These are phyloP conservation scores for Virgularia gustaviana DNA, from an alignment of 92 coral and sea anemone species.

Conservation along the genomic window DNA sequence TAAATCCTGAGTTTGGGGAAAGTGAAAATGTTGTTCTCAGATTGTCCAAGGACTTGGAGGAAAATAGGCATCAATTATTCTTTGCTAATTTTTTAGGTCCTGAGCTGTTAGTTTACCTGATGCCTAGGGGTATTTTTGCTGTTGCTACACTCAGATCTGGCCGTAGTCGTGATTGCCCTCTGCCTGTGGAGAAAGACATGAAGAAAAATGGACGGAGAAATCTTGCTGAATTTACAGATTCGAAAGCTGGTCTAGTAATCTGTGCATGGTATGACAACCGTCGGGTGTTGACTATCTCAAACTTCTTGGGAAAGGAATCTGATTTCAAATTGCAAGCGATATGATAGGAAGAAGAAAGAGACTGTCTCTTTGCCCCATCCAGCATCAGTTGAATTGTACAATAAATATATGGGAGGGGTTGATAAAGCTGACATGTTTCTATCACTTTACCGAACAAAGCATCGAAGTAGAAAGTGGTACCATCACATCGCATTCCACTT, in stretches of 20 bases:
- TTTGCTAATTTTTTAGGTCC: conserved; percentile 29
- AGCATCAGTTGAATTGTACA: conserved; percentile 8
- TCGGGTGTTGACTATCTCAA: conserved; percentile 13
- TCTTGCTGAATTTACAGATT: conserved; percentile 10
- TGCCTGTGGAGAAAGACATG: neutral
- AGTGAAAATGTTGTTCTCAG: conserved; percentile 5
- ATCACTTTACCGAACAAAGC: conserved; percentile 13
- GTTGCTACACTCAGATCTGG: conserved; percentile 2
- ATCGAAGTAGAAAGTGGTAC: conserved; percentile 11
- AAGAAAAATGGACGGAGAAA: neutral
- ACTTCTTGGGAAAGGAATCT: conserved; percentile 15
- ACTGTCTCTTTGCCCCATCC: neutral
- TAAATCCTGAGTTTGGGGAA: conserved; percentile 11
- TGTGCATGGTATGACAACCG: conserved; percentile 36
- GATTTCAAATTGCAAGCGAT: conserved; percentile 21
- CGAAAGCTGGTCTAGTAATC: conserved; percentile 18
- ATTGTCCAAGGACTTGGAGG: conserved; percentile 9
- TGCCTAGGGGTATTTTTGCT: conserved; percentile 6
- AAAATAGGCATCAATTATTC: conserved; percentile 16
- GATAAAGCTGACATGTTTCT: conserved; percentile 21
- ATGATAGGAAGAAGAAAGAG: conserved; percentile 13
- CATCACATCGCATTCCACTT: conserved; percentile 16
- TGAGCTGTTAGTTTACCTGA: conserved; percentile 13
- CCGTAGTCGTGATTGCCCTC: neutral
- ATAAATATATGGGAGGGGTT: conserved; percentile 16